Base-by-base conservation (phyloP, 1,140 invertebrate genomes). In the roundworm (Caenorhabditis elegans) region DNA sequence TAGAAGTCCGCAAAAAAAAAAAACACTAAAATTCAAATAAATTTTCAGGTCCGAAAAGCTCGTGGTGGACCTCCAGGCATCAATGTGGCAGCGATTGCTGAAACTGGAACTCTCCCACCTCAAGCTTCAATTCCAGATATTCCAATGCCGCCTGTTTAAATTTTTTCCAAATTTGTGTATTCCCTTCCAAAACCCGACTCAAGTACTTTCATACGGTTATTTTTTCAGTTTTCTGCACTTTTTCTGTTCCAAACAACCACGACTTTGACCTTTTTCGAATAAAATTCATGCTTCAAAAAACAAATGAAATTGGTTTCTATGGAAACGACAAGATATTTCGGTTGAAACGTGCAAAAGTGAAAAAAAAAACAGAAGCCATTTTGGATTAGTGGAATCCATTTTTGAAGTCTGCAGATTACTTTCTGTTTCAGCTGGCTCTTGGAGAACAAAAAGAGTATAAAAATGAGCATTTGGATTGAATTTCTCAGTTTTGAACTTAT, bases 51-150 rank as follows among this genome's bases (percentile, higher is more conserved):
- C 22, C 60, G 60, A 43, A 70, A 70, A 70, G 60, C 60, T 22
- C 60, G 60, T 24, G 60, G 60, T 19, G 60, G 60, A 22, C 60
- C 60, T 3, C 60, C 60, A 70, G 60, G 60, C 36, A 70, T 70
- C 31, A 70, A 70, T 26, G 60, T 70, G 26, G 60, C 36, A 13
- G 10, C 60, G n/a, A 70, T 70, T 6, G 60, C 22, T 3, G 60
- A 70, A 43, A 70, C 60, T 8, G 60, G 60, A 70, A 70, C 60
- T 22, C 60, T 70, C 17, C 60, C 60, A 70, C 60, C 60, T 39
- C 60, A 70, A 70, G 60, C 60, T 2, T 17, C 60, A 19, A 17
- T 70, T 70, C 60, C 60, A 24, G 60, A 70, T 22, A 70, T 70
- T 39, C 60, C 60, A 19, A 70, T 70, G 60, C 60, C 60, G 6